A percentile compares a stretch with the other conserved stretches of the same genome.
phyloP scores from a whole-genome alignment of 2,113 vertebrate species.

The Myotis brandtii region DNA sequence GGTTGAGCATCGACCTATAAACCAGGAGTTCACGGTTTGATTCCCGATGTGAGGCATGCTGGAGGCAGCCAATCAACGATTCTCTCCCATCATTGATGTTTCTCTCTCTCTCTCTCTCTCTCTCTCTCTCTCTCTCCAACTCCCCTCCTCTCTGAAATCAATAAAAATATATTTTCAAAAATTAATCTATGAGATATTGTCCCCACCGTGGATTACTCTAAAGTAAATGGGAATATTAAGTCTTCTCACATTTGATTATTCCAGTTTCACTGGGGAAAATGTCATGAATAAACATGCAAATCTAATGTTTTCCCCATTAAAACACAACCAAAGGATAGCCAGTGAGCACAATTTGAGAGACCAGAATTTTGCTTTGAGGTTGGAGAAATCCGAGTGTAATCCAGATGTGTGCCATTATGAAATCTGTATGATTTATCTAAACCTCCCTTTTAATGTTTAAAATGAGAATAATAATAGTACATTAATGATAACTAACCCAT shows the following conservation, averaged over 20 bases:
- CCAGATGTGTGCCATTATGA: background rate
- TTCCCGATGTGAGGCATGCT: too few relatives aligned
- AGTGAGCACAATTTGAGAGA: background rate
- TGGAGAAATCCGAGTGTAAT: background rate
- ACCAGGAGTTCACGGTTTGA: too few relatives aligned
- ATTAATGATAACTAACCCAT: background rate
- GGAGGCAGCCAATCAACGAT: too few relatives aligned
- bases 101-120: too few relatives aligned
- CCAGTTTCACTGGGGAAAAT: background rate
- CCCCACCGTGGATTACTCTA: background rate
- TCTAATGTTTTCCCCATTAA: background rate
- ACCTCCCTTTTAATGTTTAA: background rate
- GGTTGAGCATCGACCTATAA: too few relatives aligned
- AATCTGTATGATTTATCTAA: slow-evolving; percentile 3
- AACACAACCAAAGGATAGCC: background rate
- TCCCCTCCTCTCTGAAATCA: too few relatives aligned
- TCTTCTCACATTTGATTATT: background rate
- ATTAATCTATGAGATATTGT: background rate
- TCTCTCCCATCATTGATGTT: too few relatives aligned
- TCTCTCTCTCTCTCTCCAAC: too few relatives aligned
- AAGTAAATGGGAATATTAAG: background rate
- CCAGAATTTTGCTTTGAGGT: background rate
- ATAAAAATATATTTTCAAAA: background rate
- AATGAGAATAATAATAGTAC: background rate
- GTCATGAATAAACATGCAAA: background rate